These are phyloP conservation scores for Lumbricus terrestris DNA, from an alignment of 2,888 invertebrate species.

Conservation along the genomic window DNA sequence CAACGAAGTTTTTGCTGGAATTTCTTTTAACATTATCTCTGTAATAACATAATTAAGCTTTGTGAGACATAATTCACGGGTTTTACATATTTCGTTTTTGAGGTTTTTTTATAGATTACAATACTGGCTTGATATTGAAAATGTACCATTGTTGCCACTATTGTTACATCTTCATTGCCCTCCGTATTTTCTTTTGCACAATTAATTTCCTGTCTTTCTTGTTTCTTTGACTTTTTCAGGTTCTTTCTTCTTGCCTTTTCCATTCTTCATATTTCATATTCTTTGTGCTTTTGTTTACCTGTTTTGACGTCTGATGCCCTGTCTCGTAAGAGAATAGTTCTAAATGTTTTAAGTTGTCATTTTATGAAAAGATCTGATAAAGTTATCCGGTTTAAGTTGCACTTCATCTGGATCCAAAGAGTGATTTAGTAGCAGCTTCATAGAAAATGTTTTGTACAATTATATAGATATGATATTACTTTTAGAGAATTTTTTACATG, in stretches of 20 bases:
- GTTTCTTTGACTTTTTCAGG: background rate
- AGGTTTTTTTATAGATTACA: background rate
- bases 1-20: background rate
- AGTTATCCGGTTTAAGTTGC: background rate
- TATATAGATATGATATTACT: background rate
- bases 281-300: background rate
- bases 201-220: background rate
- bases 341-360: background rate
- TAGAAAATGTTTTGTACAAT: background rate
- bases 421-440: background rate
- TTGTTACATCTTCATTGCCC: background rate
- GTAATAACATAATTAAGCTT: background rate
- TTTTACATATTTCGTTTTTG: background rate
- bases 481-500: background rate
- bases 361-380: background rate
- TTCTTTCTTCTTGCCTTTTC: background rate
- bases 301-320: background rate
- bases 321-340: background rate
- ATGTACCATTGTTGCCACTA: background rate
- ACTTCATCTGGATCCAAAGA: background rate
- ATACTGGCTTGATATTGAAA: background rate
- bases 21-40: background rate
- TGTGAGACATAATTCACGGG: background rate
- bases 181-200: background rate
- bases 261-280: background rate